Evolutionary conservation across 2,113 vertebrate species (phyloP), one percentile per base, ranked within the genome.

Genomic region (Nycticryphes semicollaris): DNA sequence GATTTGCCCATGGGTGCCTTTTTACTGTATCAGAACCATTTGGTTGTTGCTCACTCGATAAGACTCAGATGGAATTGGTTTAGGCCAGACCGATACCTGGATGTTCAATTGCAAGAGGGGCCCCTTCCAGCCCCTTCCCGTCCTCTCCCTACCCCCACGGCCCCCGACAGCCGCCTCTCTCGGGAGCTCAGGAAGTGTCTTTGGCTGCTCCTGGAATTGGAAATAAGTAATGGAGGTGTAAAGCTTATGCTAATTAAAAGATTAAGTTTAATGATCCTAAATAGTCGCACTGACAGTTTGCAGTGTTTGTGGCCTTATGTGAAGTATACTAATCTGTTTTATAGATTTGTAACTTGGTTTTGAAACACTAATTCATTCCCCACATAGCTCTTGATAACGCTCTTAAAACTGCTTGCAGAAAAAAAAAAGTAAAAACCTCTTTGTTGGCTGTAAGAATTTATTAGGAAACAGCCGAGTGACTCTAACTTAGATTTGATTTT

Each of bases 261-360:
- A 90, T 96, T 76, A 79, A 57, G 59, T 89, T 84, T 75, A 95
- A 94, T 75, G 93, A 96, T 92, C 76, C 89, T 79, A 13, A 96
- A 35, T 39, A 94, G 89, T 84, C n/a, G 0, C 89, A 43, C 87
- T 80, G 95, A 88, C 94, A 94, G 90, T 96, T 93, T 59, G 59
- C 93, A 84, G 89, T 72, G 89, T 94, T 95, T 84, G 96, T 94
- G 96, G 97, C 96, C 96, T 97, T 96, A 89, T 1, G 82, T 92
- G 95, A 62, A 94, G 91, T 96, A 77, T 54, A 69, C 95, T 97
- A 94, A 97, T 94, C 96, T 97, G 93, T 93, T 97, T 97, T 97
- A 93, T 96, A 94, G 95, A 96, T 96, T 96, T 94, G 78, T 82
- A 92, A 94, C 95, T 96, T 59, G 82, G 86, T 76, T 94, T 94